phyloP scores from a whole-genome alignment of 2,888 invertebrate genomes.

The Scotopteryx bipunctaria region DNA sequence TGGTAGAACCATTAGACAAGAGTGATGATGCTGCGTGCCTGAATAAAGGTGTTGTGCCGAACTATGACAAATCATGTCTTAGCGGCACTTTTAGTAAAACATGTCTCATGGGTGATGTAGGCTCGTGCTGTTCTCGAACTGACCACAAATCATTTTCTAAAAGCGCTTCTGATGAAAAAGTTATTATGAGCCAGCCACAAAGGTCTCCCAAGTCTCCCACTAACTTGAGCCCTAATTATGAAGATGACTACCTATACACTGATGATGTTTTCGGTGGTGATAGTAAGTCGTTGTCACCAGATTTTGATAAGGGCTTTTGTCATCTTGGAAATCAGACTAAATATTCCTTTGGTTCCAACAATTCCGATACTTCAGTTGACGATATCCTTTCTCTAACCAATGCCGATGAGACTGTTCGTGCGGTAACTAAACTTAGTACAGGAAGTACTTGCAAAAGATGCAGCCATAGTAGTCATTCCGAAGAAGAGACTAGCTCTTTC shows the following conservation, averaged over 20 bases:
- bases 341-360: conserved; percentile 83
- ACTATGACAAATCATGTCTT: conserved; percentile 76
- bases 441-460: conserved; percentile 84
- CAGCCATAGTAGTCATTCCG: conserved; percentile 89
- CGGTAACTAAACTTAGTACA: conserved; percentile 75
- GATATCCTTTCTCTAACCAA: conserved; percentile 84
- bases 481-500: conserved; percentile 89
- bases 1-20: conserved; percentile 78
- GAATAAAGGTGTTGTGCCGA: conserved; percentile 70
- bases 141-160: conserved; percentile 71
- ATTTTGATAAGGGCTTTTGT: conserved; percentile 77
- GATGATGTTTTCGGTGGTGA: conserved; percentile 86
- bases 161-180: conserved; percentile 74
- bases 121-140: conserved; percentile 71
- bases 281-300: conserved; percentile 84
- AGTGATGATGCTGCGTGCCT: conserved; percentile 66
- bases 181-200: conserved; percentile 84
- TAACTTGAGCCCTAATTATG: conserved; percentile 83
- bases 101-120: conserved; percentile 74
- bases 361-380: conserved; percentile 86
- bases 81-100: conserved; percentile 75
- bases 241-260: conserved; percentile 82
- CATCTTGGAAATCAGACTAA: conserved; percentile 66
- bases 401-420: conserved; percentile 82
- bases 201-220: conserved; percentile 85